Base-by-base conservation (phyloP, 2,888 invertebrate species). In the Lasioglossum vierecki region DNA sequence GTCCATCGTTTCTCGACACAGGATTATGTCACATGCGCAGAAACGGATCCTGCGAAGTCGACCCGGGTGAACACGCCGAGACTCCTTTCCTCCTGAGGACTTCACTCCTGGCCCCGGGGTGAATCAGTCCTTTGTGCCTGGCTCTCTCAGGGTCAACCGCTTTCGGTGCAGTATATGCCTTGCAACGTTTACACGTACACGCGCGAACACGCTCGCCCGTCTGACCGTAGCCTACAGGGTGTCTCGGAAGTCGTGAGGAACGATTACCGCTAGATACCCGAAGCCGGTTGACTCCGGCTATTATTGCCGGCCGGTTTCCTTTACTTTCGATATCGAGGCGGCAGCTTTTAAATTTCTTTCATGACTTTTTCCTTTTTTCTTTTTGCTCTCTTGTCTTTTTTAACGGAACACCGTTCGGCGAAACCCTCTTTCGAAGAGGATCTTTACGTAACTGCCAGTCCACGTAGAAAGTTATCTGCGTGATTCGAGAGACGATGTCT, bases 101-200 rank as follows among this genome's bases (percentile, higher is more conserved):
- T 86, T 82, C 88, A 82, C 83, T 85, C 87, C 68, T 87, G 91
- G 91, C 92, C 91, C 91, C 91, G 92, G 91, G 93, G 93, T 94
- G 94, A 94, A 94, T 94, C 94, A 93, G 94, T 94, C 93, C 93
- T 94, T 94, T 94, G 93, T 94, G 92, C 93, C 92, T 88, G 91
- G 92, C 92, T 93, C 91, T 92, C 93, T 94, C 95, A 95, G 94
- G 95, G 95, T 94, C 95, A 94, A 94, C 95, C 94, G 93, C 94
- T 94, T 95, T 94, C 94, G 93, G 94, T 91, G 89, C 90, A 87
- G 91, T 90, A 91, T 90, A 91, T 88, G 87, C 89, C 82, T 15
- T 85, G 76, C 89, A 84, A 87, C 93, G 92, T 93, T 92, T 91
- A 88, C 92, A 91, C 89, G 91, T 91, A 93, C 88, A 91, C 89